phyloP scores from a whole-genome alignment of 2,113 vertebrate species.

The Carassius carassius region DNA sequence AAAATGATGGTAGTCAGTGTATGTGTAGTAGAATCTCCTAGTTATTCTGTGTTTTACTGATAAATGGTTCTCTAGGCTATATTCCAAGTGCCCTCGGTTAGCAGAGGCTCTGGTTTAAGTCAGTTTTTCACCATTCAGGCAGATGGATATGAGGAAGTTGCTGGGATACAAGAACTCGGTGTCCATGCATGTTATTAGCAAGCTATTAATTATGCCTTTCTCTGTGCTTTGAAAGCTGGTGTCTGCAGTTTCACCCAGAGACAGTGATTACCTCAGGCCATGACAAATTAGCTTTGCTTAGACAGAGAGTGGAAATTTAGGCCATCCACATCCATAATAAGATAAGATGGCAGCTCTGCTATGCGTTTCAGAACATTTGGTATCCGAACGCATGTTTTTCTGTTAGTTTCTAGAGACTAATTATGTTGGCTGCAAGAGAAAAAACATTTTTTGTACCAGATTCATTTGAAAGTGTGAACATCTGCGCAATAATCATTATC shows the following conservation, averaged over 20 bases:
- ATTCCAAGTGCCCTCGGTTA: conserved; percentile 2
- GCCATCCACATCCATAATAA: conserved; percentile 13
- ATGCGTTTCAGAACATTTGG: not conserved
- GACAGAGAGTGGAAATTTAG: conserved; percentile 42
- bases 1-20: not conserved
- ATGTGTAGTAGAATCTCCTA: not conserved
- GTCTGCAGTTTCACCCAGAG: conserved; percentile 53
- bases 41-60: not conserved
- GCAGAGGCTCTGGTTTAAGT: not conserved
- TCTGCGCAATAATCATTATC: not conserved
- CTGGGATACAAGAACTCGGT: conserved; percentile 63
- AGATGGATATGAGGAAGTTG: conserved; percentile 63
- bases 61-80: not conserved
- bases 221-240: conserved; percentile 34
- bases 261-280: conserved; percentile 35
- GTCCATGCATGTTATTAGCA: conserved; percentile 67
- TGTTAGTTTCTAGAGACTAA: not conserved
- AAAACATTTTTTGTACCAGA: not conserved
- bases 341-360: conserved; percentile 8
- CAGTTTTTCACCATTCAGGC: conserved; percentile 25
- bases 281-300: conserved; percentile 41
- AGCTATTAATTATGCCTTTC: conserved; percentile 53
- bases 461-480: conserved; percentile 9
- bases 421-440: not conserved
- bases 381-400: conserved; percentile 8